Conservation (phyloP, 2,797 vertebrate species). For the Spea hammondii region DNA sequence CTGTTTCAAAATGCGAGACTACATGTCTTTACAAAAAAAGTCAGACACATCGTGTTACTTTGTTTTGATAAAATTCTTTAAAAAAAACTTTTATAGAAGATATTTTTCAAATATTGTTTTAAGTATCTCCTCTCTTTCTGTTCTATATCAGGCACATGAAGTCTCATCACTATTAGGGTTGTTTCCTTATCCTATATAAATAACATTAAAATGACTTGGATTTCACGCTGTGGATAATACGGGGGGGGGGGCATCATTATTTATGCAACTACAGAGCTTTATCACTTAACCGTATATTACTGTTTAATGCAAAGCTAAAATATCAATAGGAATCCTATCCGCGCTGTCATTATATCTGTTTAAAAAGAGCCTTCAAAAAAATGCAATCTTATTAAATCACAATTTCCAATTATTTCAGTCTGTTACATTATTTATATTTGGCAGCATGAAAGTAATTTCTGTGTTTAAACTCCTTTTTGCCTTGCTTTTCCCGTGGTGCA, state of each 20-base stretch:
- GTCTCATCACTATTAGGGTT: conserved; percentile 13
- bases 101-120: too few relatives aligned
- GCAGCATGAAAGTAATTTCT: conserved; percentile 45
- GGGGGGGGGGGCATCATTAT: conserved; percentile 1
- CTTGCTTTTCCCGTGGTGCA: conserved; percentile 47
- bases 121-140: too few relatives aligned
- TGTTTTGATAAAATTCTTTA: too few relatives aligned
- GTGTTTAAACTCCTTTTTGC: conserved; percentile 12
- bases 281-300: conserved; percentile 34
- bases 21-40: too few relatives aligned
- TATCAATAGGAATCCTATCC: conserved; percentile 42
- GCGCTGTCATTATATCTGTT: conserved; percentile 18
- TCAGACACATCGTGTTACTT: too few relatives aligned
- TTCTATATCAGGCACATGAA: background rate
- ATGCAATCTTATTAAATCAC: conserved; percentile 46
- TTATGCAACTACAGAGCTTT: conserved; percentile 28
- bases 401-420: conserved; percentile 52
- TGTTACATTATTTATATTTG: conserved; percentile 47
- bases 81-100: too few relatives aligned
- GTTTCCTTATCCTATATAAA: background rate
- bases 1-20: too few relatives aligned
- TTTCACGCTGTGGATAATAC: background rate
- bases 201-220: background rate
- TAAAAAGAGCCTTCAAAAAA: conserved; percentile 37
- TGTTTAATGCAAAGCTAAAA: conserved; percentile 39